Evolutionary conservation across 2,797 vertebrate species (phyloP), one percentile per base, ranked within the genome.

Genomic region (Neosalanx taihuensis): DNA sequence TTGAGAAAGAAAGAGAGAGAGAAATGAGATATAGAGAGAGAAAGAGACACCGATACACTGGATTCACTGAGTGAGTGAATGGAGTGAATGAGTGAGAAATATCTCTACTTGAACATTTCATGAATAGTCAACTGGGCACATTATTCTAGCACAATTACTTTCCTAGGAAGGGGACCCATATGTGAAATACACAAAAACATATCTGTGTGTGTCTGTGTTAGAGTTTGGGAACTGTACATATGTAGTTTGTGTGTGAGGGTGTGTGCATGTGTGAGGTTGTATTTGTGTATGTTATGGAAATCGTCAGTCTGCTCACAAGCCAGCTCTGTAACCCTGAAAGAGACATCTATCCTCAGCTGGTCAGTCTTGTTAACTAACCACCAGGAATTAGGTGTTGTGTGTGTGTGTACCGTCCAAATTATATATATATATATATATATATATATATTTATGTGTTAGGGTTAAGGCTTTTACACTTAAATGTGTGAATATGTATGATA

Each of bases 111-210:
- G 73, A 84, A 83, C 72, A 77, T 86, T 87, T 84, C 80, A 86
- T 87, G 85, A 90, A 88, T 82, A 79, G 83, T 83, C 77, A 82
- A 83, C 84, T 57, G 72, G 83, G 70, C 70, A 59, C 81, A 87
- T 90, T 83, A 88, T 85, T 70, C 67, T 30, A 84, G 79, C 72
- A 90, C 87, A 89, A 87, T 84, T 80, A 58, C 56, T 58, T 69
- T 81, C 78, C 72, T 82, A 74, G 78, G 79, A 79, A 83, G 65
- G 51, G 58, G 65, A 75, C 64, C 76, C 66, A 72, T 64, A 77
- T 57, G 76, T 69, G 31, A 9, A 41, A 7, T 41, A 41, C 37
- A 41, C 37, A 41, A 41, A 7, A 41, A 41, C 67, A 63, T 69
- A 31, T 51, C 41, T 37, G 61, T 29, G 73, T 75, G 51, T 18